A percentile compares a stretch with the other conserved stretches of the same genome.
phyloP scores from a whole-genome alignment of 2,113 vertebrate species.

The Fulmarus glacialis region DNA sequence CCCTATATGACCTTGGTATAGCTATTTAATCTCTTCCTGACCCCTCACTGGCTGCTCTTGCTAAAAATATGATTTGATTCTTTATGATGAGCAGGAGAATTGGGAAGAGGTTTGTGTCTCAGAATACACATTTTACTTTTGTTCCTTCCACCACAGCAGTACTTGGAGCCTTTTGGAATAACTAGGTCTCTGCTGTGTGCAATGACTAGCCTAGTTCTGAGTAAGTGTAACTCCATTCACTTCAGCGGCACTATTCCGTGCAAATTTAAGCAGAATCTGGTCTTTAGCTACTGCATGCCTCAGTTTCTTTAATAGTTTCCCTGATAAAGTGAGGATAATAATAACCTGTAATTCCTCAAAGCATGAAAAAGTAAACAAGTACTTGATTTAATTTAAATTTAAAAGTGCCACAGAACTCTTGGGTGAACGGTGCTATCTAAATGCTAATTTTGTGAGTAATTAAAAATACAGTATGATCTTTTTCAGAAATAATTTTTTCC shows the following conservation, averaged over 20 bases:
- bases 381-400: background rate
- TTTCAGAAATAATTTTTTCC: background rate
- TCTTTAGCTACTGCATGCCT: background rate
- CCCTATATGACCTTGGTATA: background rate
- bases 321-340: background rate
- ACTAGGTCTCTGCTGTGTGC: background rate
- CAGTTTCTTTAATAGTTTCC: background rate
- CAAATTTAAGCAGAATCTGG: background rate
- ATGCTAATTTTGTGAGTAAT: background rate
- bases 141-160: background rate
- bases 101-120: background rate
- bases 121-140: background rate
- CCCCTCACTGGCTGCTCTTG: background rate
- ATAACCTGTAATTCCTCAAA: background rate
- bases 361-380: background rate
- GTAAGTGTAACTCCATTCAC: background rate
- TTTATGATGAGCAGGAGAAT: background rate
- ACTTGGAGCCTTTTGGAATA: background rate
- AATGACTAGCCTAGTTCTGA: background rate
- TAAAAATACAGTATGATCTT: background rate
- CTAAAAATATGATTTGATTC: slow-evolving; percentile 4
- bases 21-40: background rate
- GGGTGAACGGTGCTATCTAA: background rate
- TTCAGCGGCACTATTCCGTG: background rate
- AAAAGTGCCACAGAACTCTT: background rate